phyloP scores from a whole-genome alignment of 2,113 vertebrate species.

The Lagenorhynchus albirostris region DNA sequence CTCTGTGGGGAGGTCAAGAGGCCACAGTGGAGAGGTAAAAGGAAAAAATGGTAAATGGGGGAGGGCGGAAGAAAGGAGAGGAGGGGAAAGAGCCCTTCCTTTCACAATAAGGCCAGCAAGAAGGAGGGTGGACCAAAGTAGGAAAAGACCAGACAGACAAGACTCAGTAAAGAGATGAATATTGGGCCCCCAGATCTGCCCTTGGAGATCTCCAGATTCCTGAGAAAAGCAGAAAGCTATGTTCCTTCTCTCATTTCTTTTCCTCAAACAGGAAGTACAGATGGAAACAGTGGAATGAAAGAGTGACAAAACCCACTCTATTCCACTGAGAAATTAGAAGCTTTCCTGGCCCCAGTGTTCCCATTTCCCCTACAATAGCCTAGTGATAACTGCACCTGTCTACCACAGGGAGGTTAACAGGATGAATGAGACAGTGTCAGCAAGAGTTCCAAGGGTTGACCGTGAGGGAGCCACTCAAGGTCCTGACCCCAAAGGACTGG shows the following conservation, averaged over 20 bases:
- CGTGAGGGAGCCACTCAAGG: neutral
- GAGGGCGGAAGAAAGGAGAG: slow-evolving; percentile 67
- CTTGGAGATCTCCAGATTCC: slow-evolving; percentile 38
- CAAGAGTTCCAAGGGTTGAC: neutral
- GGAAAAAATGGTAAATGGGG: slow-evolving; percentile 78
- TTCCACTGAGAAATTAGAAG: neutral
- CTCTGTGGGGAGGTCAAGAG: slow-evolving; percentile 79
- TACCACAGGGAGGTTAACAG: neutral
- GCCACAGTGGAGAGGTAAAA: slow-evolving; percentile 79
- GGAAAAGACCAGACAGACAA: slow-evolving; percentile 53
- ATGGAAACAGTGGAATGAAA: neutral
- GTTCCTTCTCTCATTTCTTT: neutral
- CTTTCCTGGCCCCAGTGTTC: neutral
- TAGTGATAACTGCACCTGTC: neutral
- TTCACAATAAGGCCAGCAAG: slow-evolving; percentile 53
- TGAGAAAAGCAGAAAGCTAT: slow-evolving; percentile 25
- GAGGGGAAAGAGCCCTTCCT: slow-evolving; percentile 70
- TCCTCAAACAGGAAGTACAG: slow-evolving; percentile 5
- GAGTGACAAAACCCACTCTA: neutral
- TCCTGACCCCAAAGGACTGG: slow-evolving; percentile 18
- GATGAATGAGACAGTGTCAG: neutral
- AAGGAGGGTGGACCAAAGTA: slow-evolving; percentile 32
- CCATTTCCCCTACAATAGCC: neutral
- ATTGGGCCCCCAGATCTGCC: neutral
- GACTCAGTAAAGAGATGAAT: slow-evolving; percentile 43